Evolutionary conservation across 2,888 invertebrate genomes (phyloP).

Genomic region (Ophion ellenae): DNA sequence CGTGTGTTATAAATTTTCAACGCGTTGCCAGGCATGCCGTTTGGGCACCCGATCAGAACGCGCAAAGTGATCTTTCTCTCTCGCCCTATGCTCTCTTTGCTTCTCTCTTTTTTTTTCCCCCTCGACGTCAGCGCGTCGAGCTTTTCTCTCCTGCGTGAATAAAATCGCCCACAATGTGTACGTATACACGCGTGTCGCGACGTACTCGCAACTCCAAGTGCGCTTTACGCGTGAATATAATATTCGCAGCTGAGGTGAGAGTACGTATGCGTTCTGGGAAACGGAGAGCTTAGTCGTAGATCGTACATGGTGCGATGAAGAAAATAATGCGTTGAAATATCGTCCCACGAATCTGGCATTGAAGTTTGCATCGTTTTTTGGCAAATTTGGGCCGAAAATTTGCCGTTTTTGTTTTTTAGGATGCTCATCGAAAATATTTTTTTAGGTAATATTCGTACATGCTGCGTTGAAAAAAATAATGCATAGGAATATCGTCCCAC

Average conservation of each 20-base stretch:
- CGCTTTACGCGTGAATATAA: constrained; percentile 19
- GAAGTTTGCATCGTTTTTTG: no score
- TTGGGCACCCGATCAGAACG: constrained; percentile 44
- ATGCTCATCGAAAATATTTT: no score
- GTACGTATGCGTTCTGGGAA: background rate
- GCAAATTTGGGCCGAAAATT: no score
- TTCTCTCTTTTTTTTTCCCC: constrained; percentile 15
- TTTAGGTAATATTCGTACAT: no score
- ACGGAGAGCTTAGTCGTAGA: no score
- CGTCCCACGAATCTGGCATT: no score
- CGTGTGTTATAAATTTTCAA: constrained; percentile 73
- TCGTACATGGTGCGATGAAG: background rate
- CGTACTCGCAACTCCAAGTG: background rate
- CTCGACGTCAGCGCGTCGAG: constrained; percentile 14
- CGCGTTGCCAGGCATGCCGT: constrained; percentile 46
- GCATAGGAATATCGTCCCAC: no score
- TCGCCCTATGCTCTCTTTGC: background rate
- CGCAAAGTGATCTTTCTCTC: constrained; percentile 51
- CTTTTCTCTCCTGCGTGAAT: constrained; percentile 39
- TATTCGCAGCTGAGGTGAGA: background rate
- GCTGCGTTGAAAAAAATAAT: background rate
- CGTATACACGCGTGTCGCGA: constrained; percentile 10
- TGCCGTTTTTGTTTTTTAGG: no score
- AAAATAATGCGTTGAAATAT: background rate
- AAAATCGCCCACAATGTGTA: constrained; percentile 17